phyloP scores from a whole-genome alignment of 2,888 invertebrate genomes.

The Standfussiana lucernea region DNA sequence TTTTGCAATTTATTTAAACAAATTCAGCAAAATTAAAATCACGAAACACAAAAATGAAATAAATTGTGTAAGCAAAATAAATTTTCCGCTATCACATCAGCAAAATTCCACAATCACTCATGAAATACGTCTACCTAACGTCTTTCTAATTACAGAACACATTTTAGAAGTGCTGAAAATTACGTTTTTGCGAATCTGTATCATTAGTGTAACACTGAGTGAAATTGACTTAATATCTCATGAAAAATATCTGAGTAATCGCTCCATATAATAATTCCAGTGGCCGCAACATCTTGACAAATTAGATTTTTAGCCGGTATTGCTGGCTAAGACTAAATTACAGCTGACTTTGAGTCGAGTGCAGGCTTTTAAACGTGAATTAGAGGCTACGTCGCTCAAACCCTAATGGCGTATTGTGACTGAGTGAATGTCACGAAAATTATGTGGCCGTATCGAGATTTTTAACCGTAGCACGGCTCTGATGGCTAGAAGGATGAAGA shows the following conservation, averaged over 20 bases:
- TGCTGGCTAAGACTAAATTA: slow-evolving; percentile 89
- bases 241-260: slow-evolving; percentile 66
- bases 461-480: slow-evolving; percentile 65
- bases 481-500: slow-evolving; percentile 54
- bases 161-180: slow-evolving; percentile 63
- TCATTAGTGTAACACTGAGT: slow-evolving; percentile 66
- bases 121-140: slow-evolving; percentile 62
- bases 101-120: slow-evolving; percentile 52
- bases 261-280: slow-evolving; percentile 64
- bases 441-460: slow-evolving; percentile 81
- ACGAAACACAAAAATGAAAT: slow-evolving; percentile 36
- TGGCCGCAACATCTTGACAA: slow-evolving; percentile 86
- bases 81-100: slow-evolving; percentile 48
- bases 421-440: slow-evolving; percentile 87
- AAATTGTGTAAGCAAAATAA: slow-evolving; percentile 37
- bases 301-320: slow-evolving; percentile 89
- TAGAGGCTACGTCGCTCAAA: slow-evolving; percentile 87
- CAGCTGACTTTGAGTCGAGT: slow-evolving; percentile 89
- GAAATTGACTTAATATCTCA: slow-evolving; percentile 63
- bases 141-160: slow-evolving; percentile 61
- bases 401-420: slow-evolving; percentile 89
- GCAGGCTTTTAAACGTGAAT: slow-evolving; percentile 90
- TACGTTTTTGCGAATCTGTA: slow-evolving; percentile 62
- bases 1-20: no score
- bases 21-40: not conserved